Conservation (phyloP, 2,888 invertebrate genomes). For the Dione juno region DNA sequence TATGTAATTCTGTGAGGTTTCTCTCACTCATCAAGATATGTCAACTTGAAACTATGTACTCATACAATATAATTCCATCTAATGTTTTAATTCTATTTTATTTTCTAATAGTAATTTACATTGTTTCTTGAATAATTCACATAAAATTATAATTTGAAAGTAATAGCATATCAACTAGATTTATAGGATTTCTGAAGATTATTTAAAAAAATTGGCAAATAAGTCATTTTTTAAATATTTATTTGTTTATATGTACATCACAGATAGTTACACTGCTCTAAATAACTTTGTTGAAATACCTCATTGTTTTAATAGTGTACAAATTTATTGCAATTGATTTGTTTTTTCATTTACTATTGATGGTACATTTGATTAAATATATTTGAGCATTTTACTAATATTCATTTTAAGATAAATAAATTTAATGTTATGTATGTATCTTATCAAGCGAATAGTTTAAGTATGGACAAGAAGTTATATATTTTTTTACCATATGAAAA, state of each 20-base stretch:
- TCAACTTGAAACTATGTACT: too few relatives aligned
- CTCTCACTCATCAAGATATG: too few relatives aligned
- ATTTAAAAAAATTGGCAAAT: too few relatives aligned
- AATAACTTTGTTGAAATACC: not conserved
- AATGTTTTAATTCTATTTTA: too few relatives aligned
- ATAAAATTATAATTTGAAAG: too few relatives aligned
- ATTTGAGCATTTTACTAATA: not conserved
- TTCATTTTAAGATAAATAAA: slow-evolving; percentile 12
- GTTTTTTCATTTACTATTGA: not conserved
- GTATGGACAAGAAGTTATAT: slow-evolving; percentile 25
- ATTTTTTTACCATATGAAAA: slow-evolving; percentile 30
- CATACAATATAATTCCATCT: too few relatives aligned
- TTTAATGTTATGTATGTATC: not conserved
- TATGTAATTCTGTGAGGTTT: not conserved
- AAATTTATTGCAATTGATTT: not conserved
- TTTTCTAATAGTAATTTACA: too few relatives aligned
- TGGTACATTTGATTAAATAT: not conserved
- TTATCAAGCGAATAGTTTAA: slow-evolving; percentile 17
- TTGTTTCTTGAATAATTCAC: too few relatives aligned
- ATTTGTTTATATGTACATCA: too few relatives aligned
- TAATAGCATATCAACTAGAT: too few relatives aligned
- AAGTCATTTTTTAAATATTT: too few relatives aligned
- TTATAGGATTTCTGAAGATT: too few relatives aligned
- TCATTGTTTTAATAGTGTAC: not conserved
- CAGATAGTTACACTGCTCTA: not conserved